phyloP scores from a whole-genome alignment of 2,888 invertebrate genomes.

The Argyresthia albistria region DNA sequence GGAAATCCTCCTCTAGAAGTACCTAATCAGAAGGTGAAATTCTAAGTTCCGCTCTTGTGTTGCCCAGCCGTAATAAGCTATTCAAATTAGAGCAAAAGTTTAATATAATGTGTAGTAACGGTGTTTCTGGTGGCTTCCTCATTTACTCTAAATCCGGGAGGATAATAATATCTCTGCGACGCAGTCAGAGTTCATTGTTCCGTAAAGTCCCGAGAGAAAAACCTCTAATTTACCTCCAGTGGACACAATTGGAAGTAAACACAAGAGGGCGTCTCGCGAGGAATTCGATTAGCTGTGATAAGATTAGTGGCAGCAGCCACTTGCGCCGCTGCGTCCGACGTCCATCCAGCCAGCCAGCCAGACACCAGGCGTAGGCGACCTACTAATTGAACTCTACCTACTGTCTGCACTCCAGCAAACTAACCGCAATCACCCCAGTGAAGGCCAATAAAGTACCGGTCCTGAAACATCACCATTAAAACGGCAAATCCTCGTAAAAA shows the following conservation, averaged over 20 bases:
- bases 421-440: neutral
- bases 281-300: constrained; percentile 66
- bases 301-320: constrained; percentile 52
- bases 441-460: neutral
- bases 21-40: too few relatives aligned
- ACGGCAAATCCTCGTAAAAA: constrained; percentile 17
- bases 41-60: too few relatives aligned
- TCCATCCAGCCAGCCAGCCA: neutral
- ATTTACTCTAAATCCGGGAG: too few relatives aligned
- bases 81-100: too few relatives aligned
- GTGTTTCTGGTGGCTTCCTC: too few relatives aligned
- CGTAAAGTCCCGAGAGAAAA: constrained; percentile 45
- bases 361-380: constrained; percentile 33
- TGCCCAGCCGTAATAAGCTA: too few relatives aligned
- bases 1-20: too few relatives aligned
- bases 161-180: neutral
- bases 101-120: too few relatives aligned
- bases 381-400: constrained; percentile 43
- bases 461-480: constrained; percentile 15
- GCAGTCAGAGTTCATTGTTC: constrained; percentile 35
- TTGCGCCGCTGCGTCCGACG: constrained; percentile 16
- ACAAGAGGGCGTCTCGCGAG: constrained; percentile 60
- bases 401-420: constrained; percentile 9
- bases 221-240: constrained; percentile 65
- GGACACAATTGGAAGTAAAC: constrained; percentile 70